Conservation (phyloP, 1,140 invertebrate genomes). For the Bradynema listronoti region DNA sequence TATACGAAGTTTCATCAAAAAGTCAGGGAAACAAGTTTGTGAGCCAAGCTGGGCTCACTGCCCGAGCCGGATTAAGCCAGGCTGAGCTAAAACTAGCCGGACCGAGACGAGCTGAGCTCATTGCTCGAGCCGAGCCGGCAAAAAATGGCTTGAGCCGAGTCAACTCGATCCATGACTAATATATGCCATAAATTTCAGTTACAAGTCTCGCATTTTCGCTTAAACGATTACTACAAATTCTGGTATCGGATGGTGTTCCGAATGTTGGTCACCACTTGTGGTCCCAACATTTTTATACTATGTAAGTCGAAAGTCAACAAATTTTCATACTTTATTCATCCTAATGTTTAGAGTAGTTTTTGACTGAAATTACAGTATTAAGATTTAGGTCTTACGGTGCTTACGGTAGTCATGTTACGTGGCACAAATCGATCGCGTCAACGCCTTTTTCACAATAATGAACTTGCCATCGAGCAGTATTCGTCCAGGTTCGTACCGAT, state of each 20-base stretch:
- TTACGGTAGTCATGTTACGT: conserved; percentile 35
- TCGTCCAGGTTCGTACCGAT: conserved; percentile 33
- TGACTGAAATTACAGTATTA: no score
- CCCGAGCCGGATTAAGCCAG: no score
- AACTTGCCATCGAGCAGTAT: conserved; percentile 41
- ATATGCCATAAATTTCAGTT: conserved; percentile 26
- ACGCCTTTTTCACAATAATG: conserved; percentile 47
- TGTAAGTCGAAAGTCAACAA: no score
- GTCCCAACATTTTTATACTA: conserved; percentile 44
- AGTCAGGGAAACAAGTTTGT: no score
- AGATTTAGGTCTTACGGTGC: conserved; percentile 32
- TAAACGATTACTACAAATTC: conserved; percentile 29
- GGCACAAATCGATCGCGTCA: conserved; percentile 39
- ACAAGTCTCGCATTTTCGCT: conserved; percentile 27
- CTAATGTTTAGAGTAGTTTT: background rate
- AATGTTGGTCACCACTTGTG: conserved; percentile 41
- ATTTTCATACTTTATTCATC: no score
- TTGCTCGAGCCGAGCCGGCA: no score
- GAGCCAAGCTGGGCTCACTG: no score
- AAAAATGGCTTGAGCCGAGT: no score
- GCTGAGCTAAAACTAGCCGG: no score
- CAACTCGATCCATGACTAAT: background rate
- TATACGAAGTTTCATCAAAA: no score
- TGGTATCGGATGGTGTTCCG: conserved; percentile 41
- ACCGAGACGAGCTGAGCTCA: no score